Evolutionary conservation across 2,113 vertebrate genomes (phyloP), one percentile per base, ranked within the genome.

Genomic region (Seriola quinqueradiata): DNA sequence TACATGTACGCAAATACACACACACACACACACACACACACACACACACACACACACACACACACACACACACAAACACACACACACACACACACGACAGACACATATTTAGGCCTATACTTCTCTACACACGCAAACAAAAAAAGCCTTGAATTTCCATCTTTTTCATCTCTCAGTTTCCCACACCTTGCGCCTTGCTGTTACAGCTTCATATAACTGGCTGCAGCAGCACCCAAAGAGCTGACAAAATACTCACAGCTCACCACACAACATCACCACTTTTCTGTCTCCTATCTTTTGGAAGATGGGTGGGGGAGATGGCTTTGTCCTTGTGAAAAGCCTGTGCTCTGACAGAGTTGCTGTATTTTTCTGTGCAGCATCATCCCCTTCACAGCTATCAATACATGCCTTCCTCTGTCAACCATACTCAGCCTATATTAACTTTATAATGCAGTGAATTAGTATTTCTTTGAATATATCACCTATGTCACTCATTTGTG

Each of bases 1-100:
- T 40, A 66, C 75, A 77, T 77, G 66, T 23, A 79, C 70, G 82
- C 77, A 89, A 59, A 87, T 61, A 79, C 84, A 83, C 69, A 54
- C n/a, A 58, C 60, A 77, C 84, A 82, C 75, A 66, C 69, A 58
- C 61, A 73, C 13, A 25, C 55, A 65, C 54, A 46, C 48, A 42
- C 86, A 71, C 69, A 72, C 87, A 66, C 72, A 89, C 87, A 77
- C 82, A 74, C 87, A 67, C 73, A 89, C 87, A 67, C 73, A 89
- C 87, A 79, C 82, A 74, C 32, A 66, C 75, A 77, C 74, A 61
- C 21, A 79, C 70, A 82, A 75, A 89, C 57, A 87, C 58, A 79
- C 84, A 83, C 69, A 58, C 61, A 73, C 13, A 25, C 55, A 65
- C 54, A 46, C 48, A 42, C 86, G 28, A 71, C 69, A 72, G 86